Conservation (phyloP, 2,888 invertebrate species). For the Timandra comae region DNA sequence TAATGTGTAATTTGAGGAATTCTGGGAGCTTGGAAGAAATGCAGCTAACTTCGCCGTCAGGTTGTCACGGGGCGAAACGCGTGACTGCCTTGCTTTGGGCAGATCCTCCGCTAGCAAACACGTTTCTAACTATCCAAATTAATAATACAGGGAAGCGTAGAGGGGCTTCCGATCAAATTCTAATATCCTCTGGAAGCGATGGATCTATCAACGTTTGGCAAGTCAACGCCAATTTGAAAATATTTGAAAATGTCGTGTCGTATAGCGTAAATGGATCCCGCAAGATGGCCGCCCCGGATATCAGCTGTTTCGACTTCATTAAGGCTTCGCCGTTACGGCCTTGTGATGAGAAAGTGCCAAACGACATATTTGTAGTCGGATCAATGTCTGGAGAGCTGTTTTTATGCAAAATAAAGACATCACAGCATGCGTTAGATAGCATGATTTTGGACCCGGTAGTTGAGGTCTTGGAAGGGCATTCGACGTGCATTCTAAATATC, state of each 20-base stretch:
- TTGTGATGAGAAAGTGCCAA: conserved; percentile 37
- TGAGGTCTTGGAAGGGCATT: conserved; percentile 43
- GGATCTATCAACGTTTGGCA: conserved; percentile 56
- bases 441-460: conserved; percentile 49
- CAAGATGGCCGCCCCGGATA: conserved; percentile 38
- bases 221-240: conserved; percentile 43
- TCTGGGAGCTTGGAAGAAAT: conserved; percentile 25
- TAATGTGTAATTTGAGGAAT: conserved; percentile 45
- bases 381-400: conserved; percentile 44
- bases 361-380: conserved; percentile 56
- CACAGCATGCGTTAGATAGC: conserved; percentile 21
- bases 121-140: conserved; percentile 47
- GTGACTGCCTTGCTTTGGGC: conserved; percentile 53
- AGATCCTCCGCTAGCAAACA: conserved; percentile 40
- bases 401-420: conserved; percentile 41
- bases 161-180: conserved; percentile 48
- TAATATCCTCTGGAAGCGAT: conserved; percentile 42
- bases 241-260: conserved; percentile 46
- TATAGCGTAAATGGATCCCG: conserved; percentile 44
- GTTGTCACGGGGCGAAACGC: conserved; percentile 47
- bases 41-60: conserved; percentile 44
- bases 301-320: conserved; percentile 59
- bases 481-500: conserved; percentile 47
- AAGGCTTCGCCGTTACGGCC: conserved; percentile 43
- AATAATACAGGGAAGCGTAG: conserved; percentile 47